Conservation (phyloP, 2,797 vertebrate species). For the Phataginus tetradactyla region DNA sequence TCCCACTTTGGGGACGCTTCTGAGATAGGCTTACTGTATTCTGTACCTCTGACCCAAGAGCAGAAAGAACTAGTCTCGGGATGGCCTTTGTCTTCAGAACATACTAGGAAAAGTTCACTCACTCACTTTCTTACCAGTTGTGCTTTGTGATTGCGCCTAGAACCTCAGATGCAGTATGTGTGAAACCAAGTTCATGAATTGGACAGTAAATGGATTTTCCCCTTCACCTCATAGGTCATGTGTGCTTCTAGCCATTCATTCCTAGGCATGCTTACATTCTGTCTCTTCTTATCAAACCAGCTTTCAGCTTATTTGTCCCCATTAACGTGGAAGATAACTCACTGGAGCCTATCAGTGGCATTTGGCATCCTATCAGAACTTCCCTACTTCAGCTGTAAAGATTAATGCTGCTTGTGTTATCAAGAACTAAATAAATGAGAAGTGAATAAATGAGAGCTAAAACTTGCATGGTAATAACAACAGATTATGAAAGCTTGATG, state of each 20-base stretch:
- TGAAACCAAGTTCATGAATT: not conserved
- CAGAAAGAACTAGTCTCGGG: not conserved
- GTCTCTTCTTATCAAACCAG: not conserved
- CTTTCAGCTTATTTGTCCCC: not conserved
- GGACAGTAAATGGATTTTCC: not conserved
- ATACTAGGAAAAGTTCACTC: not conserved
- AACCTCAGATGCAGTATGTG: not conserved
- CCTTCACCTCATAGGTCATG: not conserved
- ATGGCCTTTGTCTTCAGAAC: not conserved
- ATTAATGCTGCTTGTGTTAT: not conserved
- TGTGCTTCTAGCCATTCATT: not conserved
- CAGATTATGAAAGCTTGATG: not conserved
- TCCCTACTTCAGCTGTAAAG: not conserved
- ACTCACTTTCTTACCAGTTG: fast-evolving
- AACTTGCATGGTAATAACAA: slow-evolving; percentile 11
- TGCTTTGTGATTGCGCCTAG: not conserved
- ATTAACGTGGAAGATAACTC: not conserved
- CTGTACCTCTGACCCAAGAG: not conserved
- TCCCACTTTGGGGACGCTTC: not conserved
- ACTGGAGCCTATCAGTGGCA: not conserved
- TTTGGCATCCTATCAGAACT: not conserved
- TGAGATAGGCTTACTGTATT: not conserved
- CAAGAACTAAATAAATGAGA: slow-evolving; percentile 39
- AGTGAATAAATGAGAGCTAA: not conserved
- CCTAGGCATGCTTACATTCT: not conserved